These are phyloP conservation scores for Archips xylosteana DNA, from an alignment of 2,888 invertebrate species.

Conservation along the genomic window DNA sequence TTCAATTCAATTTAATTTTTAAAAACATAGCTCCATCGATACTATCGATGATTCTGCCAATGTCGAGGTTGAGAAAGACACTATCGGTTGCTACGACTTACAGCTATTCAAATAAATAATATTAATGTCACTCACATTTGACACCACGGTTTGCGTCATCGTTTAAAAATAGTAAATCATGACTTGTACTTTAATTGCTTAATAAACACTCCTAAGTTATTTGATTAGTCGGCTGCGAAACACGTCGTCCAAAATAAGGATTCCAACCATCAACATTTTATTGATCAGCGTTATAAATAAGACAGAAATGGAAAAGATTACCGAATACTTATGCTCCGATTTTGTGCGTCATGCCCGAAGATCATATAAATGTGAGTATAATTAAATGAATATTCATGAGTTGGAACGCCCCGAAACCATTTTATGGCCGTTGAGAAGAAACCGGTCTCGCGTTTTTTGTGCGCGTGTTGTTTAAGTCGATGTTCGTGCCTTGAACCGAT, in stretches of 20 bases:
- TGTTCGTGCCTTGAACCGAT: slow-evolving; percentile 65
- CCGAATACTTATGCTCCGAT: slow-evolving; percentile 59
- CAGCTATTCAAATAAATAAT: background rate
- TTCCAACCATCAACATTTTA: slow-evolving; percentile 46
- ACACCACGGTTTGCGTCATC: slow-evolving; percentile 8
- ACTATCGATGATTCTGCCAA: too few relatives aligned
- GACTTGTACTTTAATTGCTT: slow-evolving; percentile 40
- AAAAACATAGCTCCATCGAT: too few relatives aligned
- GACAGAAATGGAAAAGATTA: slow-evolving; percentile 55
- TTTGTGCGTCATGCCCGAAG: slow-evolving; percentile 71
- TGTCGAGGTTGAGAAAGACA: too few relatives aligned
- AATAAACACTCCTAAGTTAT: slow-evolving; percentile 19
- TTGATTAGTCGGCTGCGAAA: slow-evolving; percentile 11
- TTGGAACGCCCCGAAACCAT: slow-evolving; percentile 69
- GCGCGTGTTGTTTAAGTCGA: slow-evolving; percentile 68
- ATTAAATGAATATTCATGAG: slow-evolving; percentile 77
- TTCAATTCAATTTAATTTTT: too few relatives aligned
- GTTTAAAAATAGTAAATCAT: slow-evolving; percentile 22
- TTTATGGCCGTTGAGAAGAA: slow-evolving; percentile 65
- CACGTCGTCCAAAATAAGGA: slow-evolving; percentile 6
- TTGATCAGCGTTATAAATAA: slow-evolving; percentile 64
- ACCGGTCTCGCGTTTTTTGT: slow-evolving; percentile 72
- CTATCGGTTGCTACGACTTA: background rate
- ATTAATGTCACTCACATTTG: slow-evolving; percentile 9
- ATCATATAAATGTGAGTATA: slow-evolving; percentile 61